Conservation (phyloP, 2,888 invertebrate genomes). For the Salticus scenicus region DNA sequence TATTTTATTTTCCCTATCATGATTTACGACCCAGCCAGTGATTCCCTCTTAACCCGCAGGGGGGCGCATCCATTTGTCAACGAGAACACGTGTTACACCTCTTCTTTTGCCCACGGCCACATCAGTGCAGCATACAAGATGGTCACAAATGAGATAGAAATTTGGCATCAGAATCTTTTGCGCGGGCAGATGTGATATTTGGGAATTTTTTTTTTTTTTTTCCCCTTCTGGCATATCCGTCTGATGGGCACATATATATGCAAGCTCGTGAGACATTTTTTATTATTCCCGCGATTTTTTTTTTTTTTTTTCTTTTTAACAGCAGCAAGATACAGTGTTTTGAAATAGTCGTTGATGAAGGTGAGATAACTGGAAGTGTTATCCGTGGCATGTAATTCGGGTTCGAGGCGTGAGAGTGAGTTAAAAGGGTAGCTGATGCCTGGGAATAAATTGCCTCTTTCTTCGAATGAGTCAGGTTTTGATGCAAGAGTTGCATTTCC, state of each 20-base stretch:
- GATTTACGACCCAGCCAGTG: constrained; percentile 57
- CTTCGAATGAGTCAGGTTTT: background rate
- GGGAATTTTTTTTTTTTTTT: background rate
- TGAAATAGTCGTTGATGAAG: background rate
- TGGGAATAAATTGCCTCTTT: background rate
- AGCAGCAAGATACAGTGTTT: background rate
- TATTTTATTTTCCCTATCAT: background rate
- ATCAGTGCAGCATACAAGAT: constrained; percentile 2
- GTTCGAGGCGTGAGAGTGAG: background rate
- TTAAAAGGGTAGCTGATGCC: background rate
- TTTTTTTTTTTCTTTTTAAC: background rate
- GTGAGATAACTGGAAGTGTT: background rate
- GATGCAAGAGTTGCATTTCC: background rate
- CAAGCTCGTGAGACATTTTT: background rate
- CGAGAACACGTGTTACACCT: constrained; percentile 53
- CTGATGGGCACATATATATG: background rate
- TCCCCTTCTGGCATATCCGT: background rate
- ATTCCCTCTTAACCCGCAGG: constrained; percentile 65
- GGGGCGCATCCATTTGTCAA: constrained; percentile 67
- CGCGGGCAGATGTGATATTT: background rate
- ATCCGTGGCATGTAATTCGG: constrained; percentile 6
- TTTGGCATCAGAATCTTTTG: background rate
- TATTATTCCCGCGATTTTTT: background rate
- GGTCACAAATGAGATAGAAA: background rate
- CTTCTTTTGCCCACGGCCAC: background rate